Conservation (phyloP, 2,888 invertebrate species). For the Augiades crinisus region DNA sequence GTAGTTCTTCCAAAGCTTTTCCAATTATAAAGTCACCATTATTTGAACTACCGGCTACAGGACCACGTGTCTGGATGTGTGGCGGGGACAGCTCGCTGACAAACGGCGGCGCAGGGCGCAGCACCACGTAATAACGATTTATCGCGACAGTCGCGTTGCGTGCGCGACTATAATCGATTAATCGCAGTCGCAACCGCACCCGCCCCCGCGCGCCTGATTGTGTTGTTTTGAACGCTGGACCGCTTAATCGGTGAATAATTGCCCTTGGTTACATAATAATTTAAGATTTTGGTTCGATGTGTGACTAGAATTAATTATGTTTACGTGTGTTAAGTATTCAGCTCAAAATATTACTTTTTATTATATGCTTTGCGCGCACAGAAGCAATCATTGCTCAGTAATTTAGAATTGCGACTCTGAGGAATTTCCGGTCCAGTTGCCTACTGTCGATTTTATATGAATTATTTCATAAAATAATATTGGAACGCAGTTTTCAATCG, state of each 20-base stretch:
- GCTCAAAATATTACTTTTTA: too few species aligned
- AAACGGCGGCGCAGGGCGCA: slow-evolving; percentile 4
- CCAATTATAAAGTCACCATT: background rate
- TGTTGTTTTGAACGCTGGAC: background rate
- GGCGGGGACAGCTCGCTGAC: slow-evolving; percentile 1
- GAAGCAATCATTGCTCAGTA: too few species aligned
- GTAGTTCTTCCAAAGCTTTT: too few species aligned
- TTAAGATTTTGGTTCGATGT: background rate
- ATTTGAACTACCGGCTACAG: too few species aligned
- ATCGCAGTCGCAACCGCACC: slow-evolving; percentile 1
- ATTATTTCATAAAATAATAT: too few species aligned
- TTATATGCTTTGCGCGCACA: too few species aligned
- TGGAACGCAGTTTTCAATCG: too few species aligned
- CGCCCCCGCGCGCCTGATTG: background rate
- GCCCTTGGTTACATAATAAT: background rate
- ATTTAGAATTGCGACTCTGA: too few species aligned
- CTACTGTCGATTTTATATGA: too few species aligned
- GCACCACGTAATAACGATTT: slow-evolving; percentile 12
- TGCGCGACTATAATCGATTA: slow-evolving; percentile 11
- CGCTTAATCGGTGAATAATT: background rate
- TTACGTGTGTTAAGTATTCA: background rate
- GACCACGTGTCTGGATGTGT: slow-evolving; percentile 3
- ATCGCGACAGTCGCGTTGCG: slow-evolving; percentile 8
- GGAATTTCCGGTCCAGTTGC: too few species aligned
- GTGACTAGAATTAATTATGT: background rate